These are phyloP conservation scores for Baronia brevicornis DNA, from an alignment of 2,888 invertebrate genomes.

Conservation along the genomic window DNA sequence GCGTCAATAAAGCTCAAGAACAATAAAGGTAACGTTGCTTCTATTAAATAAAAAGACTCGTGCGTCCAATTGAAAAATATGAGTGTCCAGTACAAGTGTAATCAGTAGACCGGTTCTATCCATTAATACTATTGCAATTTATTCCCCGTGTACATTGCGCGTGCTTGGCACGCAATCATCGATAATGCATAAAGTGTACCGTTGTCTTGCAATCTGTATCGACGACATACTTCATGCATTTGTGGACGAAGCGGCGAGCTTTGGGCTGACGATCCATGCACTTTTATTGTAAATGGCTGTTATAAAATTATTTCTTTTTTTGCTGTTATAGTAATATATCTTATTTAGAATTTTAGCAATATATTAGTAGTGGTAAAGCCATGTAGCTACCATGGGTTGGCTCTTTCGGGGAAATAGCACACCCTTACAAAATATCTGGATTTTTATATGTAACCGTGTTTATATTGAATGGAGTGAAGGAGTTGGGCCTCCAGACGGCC, in stretches of 20 bases:
- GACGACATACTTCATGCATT: constrained; percentile 41
- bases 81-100: constrained; percentile 40
- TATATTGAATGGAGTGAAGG: too few relatives aligned
- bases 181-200: constrained; percentile 49
- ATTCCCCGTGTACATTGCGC: constrained; percentile 38
- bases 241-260: constrained; percentile 18
- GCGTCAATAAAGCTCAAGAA: neutral
- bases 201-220: constrained; percentile 51
- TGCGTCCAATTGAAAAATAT: constrained; percentile 48
- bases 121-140: constrained; percentile 61
- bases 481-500: too few relatives aligned
- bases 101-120: constrained; percentile 52
- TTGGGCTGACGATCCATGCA: constrained; percentile 10
- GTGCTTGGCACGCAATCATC: constrained; percentile 49
- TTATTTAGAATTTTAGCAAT: too few relatives aligned
- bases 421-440: too few relatives aligned
- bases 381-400: too few relatives aligned
- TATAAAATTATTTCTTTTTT: constrained; percentile 4
- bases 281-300: constrained; percentile 9
- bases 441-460: too few relatives aligned
- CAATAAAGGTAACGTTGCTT: neutral
- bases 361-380: too few relatives aligned
- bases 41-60: constrained; percentile 2
- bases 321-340: too few relatives aligned
- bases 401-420: too few relatives aligned